Conservation (phyloP, 2,888 invertebrate species). For the Aleiodes leptofemur region DNA sequence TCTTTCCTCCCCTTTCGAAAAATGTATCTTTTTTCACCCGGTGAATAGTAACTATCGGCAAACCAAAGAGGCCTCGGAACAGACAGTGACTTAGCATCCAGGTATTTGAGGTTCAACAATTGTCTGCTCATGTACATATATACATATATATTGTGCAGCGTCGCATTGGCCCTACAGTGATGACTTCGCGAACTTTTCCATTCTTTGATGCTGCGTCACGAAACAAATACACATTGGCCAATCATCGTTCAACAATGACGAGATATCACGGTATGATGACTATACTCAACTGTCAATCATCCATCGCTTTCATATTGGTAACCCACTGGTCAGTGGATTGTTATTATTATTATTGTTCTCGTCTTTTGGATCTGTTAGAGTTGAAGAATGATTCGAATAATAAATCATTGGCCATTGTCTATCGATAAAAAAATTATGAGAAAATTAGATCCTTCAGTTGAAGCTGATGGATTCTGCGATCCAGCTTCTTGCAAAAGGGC, state of each 20-base stretch:
- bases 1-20: slow-evolving; percentile 36
- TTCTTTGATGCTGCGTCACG: slow-evolving; percentile 71
- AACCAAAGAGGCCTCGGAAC: slow-evolving; percentile 58
- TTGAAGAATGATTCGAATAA: too few relatives aligned
- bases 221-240: slow-evolving; percentile 71
- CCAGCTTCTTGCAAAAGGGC: too few relatives aligned
- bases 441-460: neutral
- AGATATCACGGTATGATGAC: slow-evolving; percentile 65
- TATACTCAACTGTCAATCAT: slow-evolving; percentile 73
- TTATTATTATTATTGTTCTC: slow-evolving; percentile 26
- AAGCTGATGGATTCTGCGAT: neutral
- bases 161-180: slow-evolving; percentile 54
- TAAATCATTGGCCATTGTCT: too few relatives aligned
- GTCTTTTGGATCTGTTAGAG: too few relatives aligned
- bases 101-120: slow-evolving; percentile 46
- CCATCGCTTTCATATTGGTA: slow-evolving; percentile 22
- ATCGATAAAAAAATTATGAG: neutral
- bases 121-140: slow-evolving; percentile 16
- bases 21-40: slow-evolving; percentile 43
- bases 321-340: slow-evolving; percentile 48
- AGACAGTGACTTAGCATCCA: slow-evolving; percentile 67
- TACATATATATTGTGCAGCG: slow-evolving; percentile 16
- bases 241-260: slow-evolving; percentile 63
- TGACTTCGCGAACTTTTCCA: slow-evolving; percentile 53
- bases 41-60: slow-evolving; percentile 56